A percentile compares a stretch with the other conserved stretches of the same genome.
Conservation (phyloP, 1,140 invertebrate genomes). For the Acyrthosiphon pisum region DNA sequence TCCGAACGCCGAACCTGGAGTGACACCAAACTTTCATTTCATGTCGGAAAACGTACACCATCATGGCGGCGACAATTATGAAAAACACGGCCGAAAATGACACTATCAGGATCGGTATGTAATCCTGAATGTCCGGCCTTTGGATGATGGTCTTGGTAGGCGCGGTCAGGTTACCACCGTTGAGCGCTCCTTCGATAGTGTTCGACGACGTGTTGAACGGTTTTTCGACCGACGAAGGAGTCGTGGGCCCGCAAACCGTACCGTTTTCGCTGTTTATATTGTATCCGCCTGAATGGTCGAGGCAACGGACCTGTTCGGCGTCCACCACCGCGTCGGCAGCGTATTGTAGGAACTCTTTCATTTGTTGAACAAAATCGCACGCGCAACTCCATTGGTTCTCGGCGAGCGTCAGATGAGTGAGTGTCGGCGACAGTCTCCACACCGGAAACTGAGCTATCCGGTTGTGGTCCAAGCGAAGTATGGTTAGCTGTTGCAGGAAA, state of each 20-base stretch:
- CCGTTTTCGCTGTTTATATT: slow-evolving; percentile 64
- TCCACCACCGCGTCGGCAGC: slow-evolving; percentile 72
- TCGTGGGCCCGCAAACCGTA: slow-evolving; percentile 58
- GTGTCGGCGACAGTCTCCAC: slow-evolving; percentile 75
- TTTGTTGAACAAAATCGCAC: slow-evolving; percentile 80
- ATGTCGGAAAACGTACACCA: slow-evolving; percentile 83
- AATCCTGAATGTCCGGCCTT: slow-evolving; percentile 76
- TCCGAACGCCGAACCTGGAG: slow-evolving; percentile 83
- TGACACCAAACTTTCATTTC: slow-evolving; percentile 90
- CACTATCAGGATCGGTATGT: slow-evolving; percentile 78
- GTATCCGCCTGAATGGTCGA: slow-evolving; percentile 72
- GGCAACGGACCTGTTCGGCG: slow-evolving; percentile 69
- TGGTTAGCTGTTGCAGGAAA: slow-evolving; percentile 72
- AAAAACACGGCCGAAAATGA: slow-evolving; percentile 76
- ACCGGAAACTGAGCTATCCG: slow-evolving; percentile 75
- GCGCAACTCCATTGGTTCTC: slow-evolving; percentile 89
- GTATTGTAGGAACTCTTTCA: slow-evolving; percentile 78
- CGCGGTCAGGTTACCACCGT: slow-evolving; percentile 68
- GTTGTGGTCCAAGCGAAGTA: slow-evolving; percentile 81
- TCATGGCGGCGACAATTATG: slow-evolving; percentile 73
- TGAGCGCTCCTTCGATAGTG: slow-evolving; percentile 66
- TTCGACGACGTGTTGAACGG: slow-evolving; percentile 61
- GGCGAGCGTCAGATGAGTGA: slow-evolving; percentile 75
- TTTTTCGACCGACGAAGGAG: slow-evolving; percentile 61
- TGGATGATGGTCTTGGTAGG: slow-evolving; percentile 73